phyloP scores from a whole-genome alignment of 2,888 invertebrate species.

The Nemotelus pantherinus region DNA sequence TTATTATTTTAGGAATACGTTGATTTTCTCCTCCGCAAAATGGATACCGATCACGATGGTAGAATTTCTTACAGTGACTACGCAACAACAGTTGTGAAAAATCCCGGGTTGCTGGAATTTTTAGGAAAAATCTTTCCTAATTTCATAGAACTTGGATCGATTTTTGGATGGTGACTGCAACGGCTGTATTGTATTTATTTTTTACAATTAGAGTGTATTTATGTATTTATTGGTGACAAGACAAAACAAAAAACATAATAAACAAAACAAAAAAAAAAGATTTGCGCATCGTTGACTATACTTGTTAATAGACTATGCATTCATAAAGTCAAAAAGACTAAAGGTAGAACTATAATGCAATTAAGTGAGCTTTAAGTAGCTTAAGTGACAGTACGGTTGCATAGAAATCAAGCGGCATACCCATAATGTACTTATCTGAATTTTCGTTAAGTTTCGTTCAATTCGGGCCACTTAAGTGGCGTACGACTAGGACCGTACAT shows the following conservation, averaged over 20 bases:
- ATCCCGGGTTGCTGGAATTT: conserved; percentile 75
- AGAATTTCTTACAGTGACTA: conserved; percentile 77
- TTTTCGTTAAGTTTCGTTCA: too few relatives aligned
- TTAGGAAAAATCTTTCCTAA: conserved; percentile 80
- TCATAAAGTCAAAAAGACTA: not conserved
- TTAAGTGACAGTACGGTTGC: too few relatives aligned
- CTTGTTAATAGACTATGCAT: not conserved
- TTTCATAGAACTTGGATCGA: conserved; percentile 57
- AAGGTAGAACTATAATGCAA: too few relatives aligned
- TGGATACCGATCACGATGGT: conserved; percentile 80
- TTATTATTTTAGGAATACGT: conserved; percentile 71
- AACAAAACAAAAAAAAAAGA: not conserved
- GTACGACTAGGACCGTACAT: too few relatives aligned
- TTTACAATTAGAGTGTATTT: not conserved
- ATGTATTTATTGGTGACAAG: not conserved
- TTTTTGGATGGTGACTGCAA: conserved; percentile 47
- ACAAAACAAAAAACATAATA: not conserved
- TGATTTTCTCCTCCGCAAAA: conserved; percentile 76
- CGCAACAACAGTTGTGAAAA: conserved; percentile 69
- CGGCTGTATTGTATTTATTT: conserved; percentile 10
- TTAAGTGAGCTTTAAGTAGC: too few relatives aligned
- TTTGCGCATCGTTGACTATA: not conserved
- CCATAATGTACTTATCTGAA: too few relatives aligned
- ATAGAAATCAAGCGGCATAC: too few relatives aligned
- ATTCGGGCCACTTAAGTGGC: too few relatives aligned